Evolutionary conservation across 2,888 invertebrate species (phyloP).

Genomic region (Prosapia bicincta): DNA sequence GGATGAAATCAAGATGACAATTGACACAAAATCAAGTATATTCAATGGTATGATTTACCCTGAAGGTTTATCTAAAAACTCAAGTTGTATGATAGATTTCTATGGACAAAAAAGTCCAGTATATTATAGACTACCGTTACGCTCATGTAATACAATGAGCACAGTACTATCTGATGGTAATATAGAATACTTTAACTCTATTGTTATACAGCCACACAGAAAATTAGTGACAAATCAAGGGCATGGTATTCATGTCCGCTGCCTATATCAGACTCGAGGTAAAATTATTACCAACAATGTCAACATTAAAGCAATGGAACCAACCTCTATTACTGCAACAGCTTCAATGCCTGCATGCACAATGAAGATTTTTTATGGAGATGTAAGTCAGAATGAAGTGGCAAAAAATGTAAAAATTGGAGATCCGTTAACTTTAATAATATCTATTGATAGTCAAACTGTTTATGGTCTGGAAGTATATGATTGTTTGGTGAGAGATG

Average conservation of each 20-base stretch:
- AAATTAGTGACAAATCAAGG: constrained; percentile 89
- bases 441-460: constrained; percentile 63
- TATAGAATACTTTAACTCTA: constrained; percentile 90
- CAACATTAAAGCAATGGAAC: constrained; percentile 55
- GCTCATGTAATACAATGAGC: constrained; percentile 93
- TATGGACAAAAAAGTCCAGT: constrained; percentile 63
- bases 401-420: constrained; percentile 92
- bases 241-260: constrained; percentile 85
- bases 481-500: constrained; percentile 85
- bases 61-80: constrained; percentile 86
- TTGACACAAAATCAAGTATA: constrained; percentile 47
- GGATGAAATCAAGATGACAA: constrained; percentile 59
- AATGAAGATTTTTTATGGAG: constrained; percentile 86
- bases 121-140: constrained; percentile 77
- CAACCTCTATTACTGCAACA: constrained; percentile 49
- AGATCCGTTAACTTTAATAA: constrained; percentile 78
- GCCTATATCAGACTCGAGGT: constrained; percentile 71
- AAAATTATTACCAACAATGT: constrained; percentile 61
- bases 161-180: constrained; percentile 81
- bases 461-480: constrained; percentile 75
- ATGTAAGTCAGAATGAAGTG: constrained; percentile 66
- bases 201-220: constrained; percentile 89
- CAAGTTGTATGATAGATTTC: constrained; percentile 83
- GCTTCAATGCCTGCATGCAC: constrained; percentile 80
- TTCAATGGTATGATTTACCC: constrained; percentile 93